These are phyloP conservation scores for Limenitis camilla DNA, from an alignment of 2,888 invertebrate species.

Conservation along the genomic window DNA sequence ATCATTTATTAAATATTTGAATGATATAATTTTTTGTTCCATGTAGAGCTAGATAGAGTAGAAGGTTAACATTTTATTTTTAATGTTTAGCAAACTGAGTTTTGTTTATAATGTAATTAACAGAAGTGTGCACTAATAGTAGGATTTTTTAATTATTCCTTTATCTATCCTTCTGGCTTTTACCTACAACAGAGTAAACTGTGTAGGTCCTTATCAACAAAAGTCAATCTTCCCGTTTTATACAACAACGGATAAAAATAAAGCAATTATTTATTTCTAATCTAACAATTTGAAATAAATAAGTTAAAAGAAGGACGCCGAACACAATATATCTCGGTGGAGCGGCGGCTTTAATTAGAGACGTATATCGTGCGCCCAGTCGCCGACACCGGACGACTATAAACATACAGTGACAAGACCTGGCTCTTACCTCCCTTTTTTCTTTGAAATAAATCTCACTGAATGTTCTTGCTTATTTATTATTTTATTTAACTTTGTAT, in stretches of 20 bases:
- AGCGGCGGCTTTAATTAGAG: slow-evolving; percentile 64
- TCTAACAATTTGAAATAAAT: slow-evolving; percentile 32
- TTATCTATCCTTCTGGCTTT: no score
- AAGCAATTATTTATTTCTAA: slow-evolving; percentile 30
- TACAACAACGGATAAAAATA: slow-evolving; percentile 20
- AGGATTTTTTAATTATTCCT: no score
- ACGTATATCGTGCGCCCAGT: slow-evolving; percentile 60
- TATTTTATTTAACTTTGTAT: slow-evolving; percentile 65
- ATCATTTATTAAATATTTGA: no score
- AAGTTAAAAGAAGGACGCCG: slow-evolving; percentile 41
- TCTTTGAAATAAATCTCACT: slow-evolving; percentile 71
- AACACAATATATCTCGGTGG: slow-evolving; percentile 48
- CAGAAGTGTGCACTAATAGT: no score
- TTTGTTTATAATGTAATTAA: no score
- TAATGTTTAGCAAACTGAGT: no score
- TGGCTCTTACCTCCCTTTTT: slow-evolving; percentile 61
- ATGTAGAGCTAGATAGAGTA: no score
- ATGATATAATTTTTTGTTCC: no score
- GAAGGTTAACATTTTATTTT: neutral
- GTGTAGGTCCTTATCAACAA: no score
- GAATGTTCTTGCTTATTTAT: slow-evolving; percentile 67
- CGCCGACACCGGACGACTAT: slow-evolving; percentile 54
- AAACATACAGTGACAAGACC: slow-evolving; percentile 64
- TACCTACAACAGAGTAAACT: neutral
- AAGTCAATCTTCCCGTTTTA: slow-evolving; percentile 1